A percentile compares a stretch with the other conserved stretches of the same genome.
phyloP scores from a whole-genome alignment of 2,888 invertebrate genomes.

The Acanthosepion pharaonis region DNA sequence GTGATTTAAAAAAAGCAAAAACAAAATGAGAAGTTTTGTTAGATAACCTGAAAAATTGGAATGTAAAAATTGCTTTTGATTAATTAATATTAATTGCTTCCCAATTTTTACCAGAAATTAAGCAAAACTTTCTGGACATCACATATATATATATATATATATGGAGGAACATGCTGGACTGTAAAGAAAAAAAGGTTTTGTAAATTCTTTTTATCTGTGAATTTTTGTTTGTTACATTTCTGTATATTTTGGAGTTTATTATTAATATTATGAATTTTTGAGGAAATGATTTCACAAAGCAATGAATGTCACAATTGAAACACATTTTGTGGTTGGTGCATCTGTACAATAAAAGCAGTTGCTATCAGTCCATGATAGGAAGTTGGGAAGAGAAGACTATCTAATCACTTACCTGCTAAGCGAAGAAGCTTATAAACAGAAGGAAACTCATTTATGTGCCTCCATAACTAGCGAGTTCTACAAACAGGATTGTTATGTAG shows the following conservation, averaged over 20 bases:
- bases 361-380: too few species aligned
- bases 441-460: too few species aligned
- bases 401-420: too few species aligned
- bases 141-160: neutral
- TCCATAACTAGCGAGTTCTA: too few species aligned
- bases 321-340: too few species aligned
- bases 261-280: neutral
- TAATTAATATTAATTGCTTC: neutral
- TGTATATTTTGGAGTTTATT: conserved; percentile 25
- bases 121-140: neutral
- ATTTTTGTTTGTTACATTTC: neutral
- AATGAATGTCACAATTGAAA: too few species aligned
- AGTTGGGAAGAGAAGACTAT: too few species aligned
- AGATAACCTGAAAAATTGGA: neutral
- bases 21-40: neutral
- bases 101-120: neutral
- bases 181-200: neutral
- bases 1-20: too few species aligned
- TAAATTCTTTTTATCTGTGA: neutral
- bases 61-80: neutral
- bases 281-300: too few species aligned
- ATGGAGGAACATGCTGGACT: neutral
- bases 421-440: too few species aligned
- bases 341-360: too few species aligned
- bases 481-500: too few species aligned